These are phyloP conservation scores for Bettongia penicillata DNA, from an alignment of 2,113 vertebrate species.

Conservation along the genomic window DNA sequence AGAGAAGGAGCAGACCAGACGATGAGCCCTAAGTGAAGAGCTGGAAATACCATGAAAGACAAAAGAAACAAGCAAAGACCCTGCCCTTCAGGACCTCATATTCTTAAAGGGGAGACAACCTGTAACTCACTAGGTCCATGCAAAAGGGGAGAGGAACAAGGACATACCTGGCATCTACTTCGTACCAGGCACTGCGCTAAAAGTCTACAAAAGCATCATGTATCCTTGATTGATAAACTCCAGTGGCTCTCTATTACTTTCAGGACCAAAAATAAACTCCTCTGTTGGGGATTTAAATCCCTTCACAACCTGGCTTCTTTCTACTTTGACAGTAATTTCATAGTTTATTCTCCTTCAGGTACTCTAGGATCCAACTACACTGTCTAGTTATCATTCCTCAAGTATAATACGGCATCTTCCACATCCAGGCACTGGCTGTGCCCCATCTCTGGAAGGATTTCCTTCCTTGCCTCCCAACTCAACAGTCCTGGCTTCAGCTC, in stretches of 20 bases:
- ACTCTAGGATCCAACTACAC: background rate
- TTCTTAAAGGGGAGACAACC: background rate
- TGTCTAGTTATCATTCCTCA: background rate
- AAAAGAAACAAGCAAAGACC: background rate
- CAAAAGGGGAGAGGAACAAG: background rate
- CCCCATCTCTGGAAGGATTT: background rate
- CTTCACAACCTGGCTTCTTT: background rate
- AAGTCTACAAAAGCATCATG: background rate
- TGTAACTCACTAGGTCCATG: background rate
- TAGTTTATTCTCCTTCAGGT: background rate
- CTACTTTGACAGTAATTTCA: background rate
- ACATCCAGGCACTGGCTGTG: background rate
- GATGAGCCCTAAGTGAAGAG: background rate
- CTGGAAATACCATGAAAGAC: background rate
- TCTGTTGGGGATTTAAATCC: background rate
- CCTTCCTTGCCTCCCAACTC: background rate
- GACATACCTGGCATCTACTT: background rate
- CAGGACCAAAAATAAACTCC: background rate
- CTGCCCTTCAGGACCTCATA: background rate
- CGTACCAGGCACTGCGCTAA: background rate
- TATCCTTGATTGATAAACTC: background rate
- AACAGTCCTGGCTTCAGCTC: background rate
- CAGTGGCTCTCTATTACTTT: background rate
- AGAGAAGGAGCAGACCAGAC: background rate
- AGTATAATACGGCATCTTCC: background rate